phyloP scores from a whole-genome alignment of 2,797 vertebrate species.

The Paratrypauchen microcephalus region DNA sequence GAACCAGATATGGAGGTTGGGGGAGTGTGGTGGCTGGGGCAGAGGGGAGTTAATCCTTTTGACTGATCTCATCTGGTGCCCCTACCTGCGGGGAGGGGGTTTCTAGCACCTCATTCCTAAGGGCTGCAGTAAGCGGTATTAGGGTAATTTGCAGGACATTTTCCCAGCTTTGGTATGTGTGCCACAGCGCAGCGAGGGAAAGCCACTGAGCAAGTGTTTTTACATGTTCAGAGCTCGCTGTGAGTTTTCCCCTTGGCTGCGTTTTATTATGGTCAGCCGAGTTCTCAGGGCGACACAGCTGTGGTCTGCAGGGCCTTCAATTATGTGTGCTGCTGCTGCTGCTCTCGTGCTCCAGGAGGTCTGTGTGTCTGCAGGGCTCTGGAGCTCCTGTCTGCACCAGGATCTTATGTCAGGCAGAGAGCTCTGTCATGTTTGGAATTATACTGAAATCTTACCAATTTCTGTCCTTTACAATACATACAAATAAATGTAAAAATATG shows the following conservation, averaged over 20 bases:
- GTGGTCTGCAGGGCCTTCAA: constrained; percentile 66
- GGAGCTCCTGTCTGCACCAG: constrained; percentile 7
- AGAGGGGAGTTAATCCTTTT: constrained; percentile 23
- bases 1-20: neutral
- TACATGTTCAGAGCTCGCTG: constrained; percentile 44
- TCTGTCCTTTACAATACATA: neutral
- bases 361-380: constrained; percentile 22
- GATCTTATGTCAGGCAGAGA: neutral
- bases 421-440: neutral
- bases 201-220: constrained; percentile 62
- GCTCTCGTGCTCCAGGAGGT: constrained; percentile 42
- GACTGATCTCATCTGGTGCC: constrained; percentile 19
- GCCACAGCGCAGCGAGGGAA: constrained; percentile 38
- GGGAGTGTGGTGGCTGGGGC: neutral
- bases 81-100: constrained; percentile 25
- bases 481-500: neutral
- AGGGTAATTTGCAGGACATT: constrained; percentile 31
- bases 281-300: constrained; percentile 50
- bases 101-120: constrained; percentile 28
- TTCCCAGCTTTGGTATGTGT: constrained; percentile 25
- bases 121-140: constrained; percentile 17
- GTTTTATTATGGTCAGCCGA: constrained; percentile 59
- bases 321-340: constrained; percentile 54
- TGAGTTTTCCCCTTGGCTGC: constrained; percentile 45
- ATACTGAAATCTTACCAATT: constrained; percentile 12